Evolutionary conservation across 2,113 vertebrate species (phyloP).

Genomic region (Dascyllus trimaculatus): DNA sequence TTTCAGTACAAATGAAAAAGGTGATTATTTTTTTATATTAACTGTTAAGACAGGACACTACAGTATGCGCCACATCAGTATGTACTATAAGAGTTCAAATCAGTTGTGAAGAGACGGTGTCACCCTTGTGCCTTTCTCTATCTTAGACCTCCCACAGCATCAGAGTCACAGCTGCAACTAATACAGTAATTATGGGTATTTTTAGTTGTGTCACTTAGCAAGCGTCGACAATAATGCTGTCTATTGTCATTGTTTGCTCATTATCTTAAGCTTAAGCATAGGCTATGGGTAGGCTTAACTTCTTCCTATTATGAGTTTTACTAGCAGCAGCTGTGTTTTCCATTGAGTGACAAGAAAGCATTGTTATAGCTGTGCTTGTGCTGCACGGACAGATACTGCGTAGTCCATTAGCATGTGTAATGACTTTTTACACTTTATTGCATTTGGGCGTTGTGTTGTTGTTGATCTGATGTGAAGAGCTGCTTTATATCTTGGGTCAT

Average conservation of each 20-base stretch:
- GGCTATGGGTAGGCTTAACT: slow-evolving; percentile 24
- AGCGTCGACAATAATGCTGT: not conserved
- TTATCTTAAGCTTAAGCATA: slow-evolving; percentile 9
- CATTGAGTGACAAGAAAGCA: not conserved
- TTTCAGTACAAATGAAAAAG: too few species aligned
- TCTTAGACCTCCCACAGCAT: not conserved
- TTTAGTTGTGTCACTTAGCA: not conserved
- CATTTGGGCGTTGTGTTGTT: not conserved
- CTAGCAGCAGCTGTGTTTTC: slow-evolving; percentile 23
- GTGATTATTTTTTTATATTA: too few species aligned
- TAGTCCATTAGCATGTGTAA: not conserved
- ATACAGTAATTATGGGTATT: not conserved
- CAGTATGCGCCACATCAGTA: too few species aligned
- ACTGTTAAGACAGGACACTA: too few species aligned
- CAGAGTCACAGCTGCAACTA: not conserved
- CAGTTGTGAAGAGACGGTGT: not conserved
- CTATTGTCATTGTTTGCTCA: slow-evolving; percentile 4
- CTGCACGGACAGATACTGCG: not conserved
- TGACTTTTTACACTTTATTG: not conserved
- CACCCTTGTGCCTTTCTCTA: not conserved
- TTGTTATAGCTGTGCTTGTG: not conserved
- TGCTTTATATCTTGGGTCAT: not conserved
- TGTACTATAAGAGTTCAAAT: not conserved
- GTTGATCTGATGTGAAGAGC: not conserved
- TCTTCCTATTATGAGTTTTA: slow-evolving; percentile 3